Base-by-base conservation (phyloP, 1,140 invertebrate genomes). In the Zeugodacus cucurbitae region DNA sequence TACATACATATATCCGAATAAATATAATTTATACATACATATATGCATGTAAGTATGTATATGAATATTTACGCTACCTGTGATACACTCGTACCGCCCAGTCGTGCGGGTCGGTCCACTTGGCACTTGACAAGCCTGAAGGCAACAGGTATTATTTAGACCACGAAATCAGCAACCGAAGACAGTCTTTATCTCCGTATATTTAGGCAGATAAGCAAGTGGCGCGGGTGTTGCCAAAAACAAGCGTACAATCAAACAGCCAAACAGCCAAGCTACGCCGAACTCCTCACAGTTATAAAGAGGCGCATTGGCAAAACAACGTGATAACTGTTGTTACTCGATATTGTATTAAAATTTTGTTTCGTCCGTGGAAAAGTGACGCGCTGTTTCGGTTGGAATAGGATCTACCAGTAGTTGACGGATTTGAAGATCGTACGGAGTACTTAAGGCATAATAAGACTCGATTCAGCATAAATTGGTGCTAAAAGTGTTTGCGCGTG, bases 221-320 rank as follows among this genome's bases (percentile, higher is more conserved):
- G n/a, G 37, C 41, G 74, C 74, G 74, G 74, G 74, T 82, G 74
- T 82, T 82, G 74, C 74, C 74, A 82, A 82, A 82, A 82, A 26
- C 74, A 34, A 48, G n/a, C 26, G 26, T 14, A 54, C 44, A 82
- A 48, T 82, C 74, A 82, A 26, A 44, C 37, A n/a, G 29, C 26
- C 14, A 70, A 37, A 29, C 37, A 41, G 29, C 10, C 14, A 70
- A 70, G 32, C 70, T 78, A 78, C 37, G 26, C 41, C 44, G 41
- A 82, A 82, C n/a, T 82, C 26, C 74, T 54, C 22, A 37, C 41
- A 44, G 22, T 82, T 82, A 82, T 82, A 82, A 82, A 48, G 74
- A 26, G n/a, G 74, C 41, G 74, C 22, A 34, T 48, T 82, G 74
- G 41, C 41, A 48, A 54, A 82, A 54, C 37, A 82, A 82, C 20